Evolutionary conservation across 2,888 invertebrate species (phyloP), one percentile per base, ranked within the genome.

Genomic region (Tiliacea citrago): DNA sequence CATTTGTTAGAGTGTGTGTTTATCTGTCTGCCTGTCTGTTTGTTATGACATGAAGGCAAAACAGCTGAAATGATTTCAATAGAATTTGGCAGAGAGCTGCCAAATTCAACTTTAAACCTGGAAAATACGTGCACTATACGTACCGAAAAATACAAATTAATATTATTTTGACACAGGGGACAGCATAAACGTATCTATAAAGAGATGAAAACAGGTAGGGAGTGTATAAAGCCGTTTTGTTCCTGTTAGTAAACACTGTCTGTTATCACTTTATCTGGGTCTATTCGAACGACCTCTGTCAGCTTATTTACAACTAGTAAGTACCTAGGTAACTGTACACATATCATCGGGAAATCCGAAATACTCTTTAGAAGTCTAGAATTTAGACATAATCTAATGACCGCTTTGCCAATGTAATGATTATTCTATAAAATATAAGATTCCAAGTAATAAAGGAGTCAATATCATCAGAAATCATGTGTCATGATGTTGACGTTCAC

Each of bases 31-130:
- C 29, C 21, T 53, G 51, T 78, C 29, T 42, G n/a, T 76, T 49
- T 79, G 55, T 76, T 58, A 62, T 75, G 61, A 78, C n/a, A 42
- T 42, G 12, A 35, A 4, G n/a, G 29, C 35, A 39, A 47, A 61
- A 55, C 47, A 49, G 18, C 49, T 42, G 18, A 71, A 79, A n/a
- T 10, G 18, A 55, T 61, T 69, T 69, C 29, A 5, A 61, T 21
- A 29, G 13, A 45, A 68, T 60, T 71, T 55, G n/a, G 18, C 18
- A 53, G 45, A 60, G 2, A 18, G n/a, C 60, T 53, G 53, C 35
- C 47, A 42, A 73, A 73, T 73, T 1, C 6, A 70, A 29, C 9
- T 42, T n/a, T 29, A 29, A n/a, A 21, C 1, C 4, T 21, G n/a
- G n/a, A 53, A 66, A 29, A 3, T 29, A 29, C 29, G 29, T 29